Percentiles rank a stretch among this genome's conserved stretches.
Evolutionary conservation across 2,797 vertebrate genomes (phyloP).

Genomic region (Sternarchorhynchus goeldii): DNA sequence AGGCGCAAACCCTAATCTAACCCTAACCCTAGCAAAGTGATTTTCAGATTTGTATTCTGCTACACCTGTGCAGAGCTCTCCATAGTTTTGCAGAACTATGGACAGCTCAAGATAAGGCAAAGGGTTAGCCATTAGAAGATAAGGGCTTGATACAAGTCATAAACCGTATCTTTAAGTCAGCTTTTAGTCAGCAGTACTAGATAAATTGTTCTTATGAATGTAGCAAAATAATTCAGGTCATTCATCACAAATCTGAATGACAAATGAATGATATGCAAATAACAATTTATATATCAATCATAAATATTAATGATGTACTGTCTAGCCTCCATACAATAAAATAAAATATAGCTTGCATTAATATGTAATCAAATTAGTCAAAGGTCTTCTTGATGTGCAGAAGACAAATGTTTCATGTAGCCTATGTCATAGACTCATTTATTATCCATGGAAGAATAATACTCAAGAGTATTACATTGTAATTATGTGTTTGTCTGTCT

Average conservation of each 20-base stretch:
- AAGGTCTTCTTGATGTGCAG: neutral
- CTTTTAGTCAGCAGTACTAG: slow-evolving; percentile 12
- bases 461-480: too few species aligned
- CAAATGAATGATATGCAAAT: neutral
- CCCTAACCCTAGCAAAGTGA: too few species aligned
- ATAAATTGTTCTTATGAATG: neutral
- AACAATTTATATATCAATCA: slow-evolving; percentile 13
- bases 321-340: neutral
- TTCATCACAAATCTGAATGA: slow-evolving; percentile 19
- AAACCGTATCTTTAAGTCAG: slow-evolving; percentile 13
- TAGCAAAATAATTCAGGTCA: neutral
- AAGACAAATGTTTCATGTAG: neutral
- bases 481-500: too few species aligned
- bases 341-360: neutral
- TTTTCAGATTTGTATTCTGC: too few species aligned
- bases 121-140: slow-evolving; percentile 9
- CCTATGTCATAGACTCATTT: too few species aligned
- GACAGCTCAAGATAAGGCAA: slow-evolving; percentile 12
- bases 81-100: neutral
- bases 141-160: slow-evolving; percentile 20
- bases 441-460: too few species aligned
- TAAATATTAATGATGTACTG: neutral
- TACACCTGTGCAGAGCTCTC: neutral
- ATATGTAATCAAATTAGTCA: neutral
- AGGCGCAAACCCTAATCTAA: too few species aligned